These are phyloP conservation scores for Channa striata DNA, from an alignment of 2,797 vertebrate species.

Conservation along the genomic window DNA sequence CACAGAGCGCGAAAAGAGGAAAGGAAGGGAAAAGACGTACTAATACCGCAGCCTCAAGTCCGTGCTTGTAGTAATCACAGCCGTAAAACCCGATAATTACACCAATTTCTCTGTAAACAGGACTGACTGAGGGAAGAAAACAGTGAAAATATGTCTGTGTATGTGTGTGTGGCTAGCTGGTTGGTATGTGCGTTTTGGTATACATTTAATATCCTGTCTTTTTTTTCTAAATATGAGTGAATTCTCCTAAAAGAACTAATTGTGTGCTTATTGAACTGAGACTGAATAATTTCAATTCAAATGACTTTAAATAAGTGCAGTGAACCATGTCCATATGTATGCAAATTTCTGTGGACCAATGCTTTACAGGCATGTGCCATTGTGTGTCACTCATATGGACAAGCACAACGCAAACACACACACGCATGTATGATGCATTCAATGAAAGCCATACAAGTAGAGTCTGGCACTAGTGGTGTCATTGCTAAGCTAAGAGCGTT, in stretches of 20 bases:
- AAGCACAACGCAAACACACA: too few species aligned
- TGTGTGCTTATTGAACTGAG: slow-evolving; percentile 57
- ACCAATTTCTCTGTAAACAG: slow-evolving; percentile 61
- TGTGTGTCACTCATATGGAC: slow-evolving; percentile 6
- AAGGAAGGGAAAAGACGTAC: slow-evolving; percentile 57
- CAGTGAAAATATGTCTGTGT: not conserved
- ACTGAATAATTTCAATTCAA: slow-evolving; percentile 44
- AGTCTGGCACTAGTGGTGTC: not conserved
- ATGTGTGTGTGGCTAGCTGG: slow-evolving; percentile 10
- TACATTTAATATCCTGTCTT: slow-evolving; percentile 9
- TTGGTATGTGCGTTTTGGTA: not conserved
- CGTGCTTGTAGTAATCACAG: slow-evolving; percentile 62
- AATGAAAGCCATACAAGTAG: slow-evolving; percentile 20
- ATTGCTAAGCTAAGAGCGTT: slow-evolving; percentile 47
- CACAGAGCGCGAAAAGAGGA: slow-evolving; percentile 40
- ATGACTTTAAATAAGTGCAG: slow-evolving; percentile 32
- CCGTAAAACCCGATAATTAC: slow-evolving; percentile 72
- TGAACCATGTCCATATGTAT: slow-evolving; percentile 24
- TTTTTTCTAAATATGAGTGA: slow-evolving; percentile 14
- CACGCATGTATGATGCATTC: not conserved
- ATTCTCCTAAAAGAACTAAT: slow-evolving; percentile 49
- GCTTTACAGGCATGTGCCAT: not conserved
- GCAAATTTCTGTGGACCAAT: not conserved
- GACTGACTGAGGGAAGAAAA: slow-evolving; percentile 25
- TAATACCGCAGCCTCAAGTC: slow-evolving; percentile 56